Evolutionary conservation across 2,888 invertebrate species (phyloP), one percentile per base, ranked within the genome.

Genomic region (Gortyna flavago): DNA sequence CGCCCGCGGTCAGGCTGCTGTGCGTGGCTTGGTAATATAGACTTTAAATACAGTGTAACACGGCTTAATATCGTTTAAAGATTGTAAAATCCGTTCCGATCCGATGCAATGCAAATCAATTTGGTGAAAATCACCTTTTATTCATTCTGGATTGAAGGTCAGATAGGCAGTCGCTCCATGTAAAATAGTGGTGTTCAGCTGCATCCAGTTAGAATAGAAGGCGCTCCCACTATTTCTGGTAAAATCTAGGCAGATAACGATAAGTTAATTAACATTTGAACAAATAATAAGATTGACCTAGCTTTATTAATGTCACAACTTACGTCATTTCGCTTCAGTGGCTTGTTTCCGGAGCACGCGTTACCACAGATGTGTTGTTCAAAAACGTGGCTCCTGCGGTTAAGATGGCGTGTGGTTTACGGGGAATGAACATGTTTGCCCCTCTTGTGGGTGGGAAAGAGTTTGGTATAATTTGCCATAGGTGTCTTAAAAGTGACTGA

Each of bases 331-430:
- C n/a, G 35, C 75, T 54, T 35, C 54, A 54, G 54, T 64, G 64
- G 54, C n/a, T 54, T 29, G 21, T 64, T 16, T 64, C 64, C 75
- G 44, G 44, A 35, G 51, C 75, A 76, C 44, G 29, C 11, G 35
- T 44, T 44, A 76, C 75, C 75, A 18, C 51, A 44, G 18, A 51
- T 54, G 44, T 75, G 64, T 51, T 51, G 62, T 41, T 32, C 41
- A 54, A 38, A 21, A 38, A 51, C 74, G 32, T 62, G 51, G 61
- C 38, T 61, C 8, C 6, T 75, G 75, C 7, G 64, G 75, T 75
- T 64, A 54, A 64, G 64, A 75, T 54, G 64, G 64, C 54, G 64
- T 13, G 9, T 16, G 32, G 25, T 51, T 51, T 38, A 32, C 32
- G 62, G 62, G 18, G 21, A 72, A 25, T 70, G 16, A 70, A 70